Percentiles rank a stretch among this genome's conserved stretches.
Evolutionary conservation across 2,888 invertebrate species (phyloP).

Genomic region (Drosophila subquinaria): DNA sequence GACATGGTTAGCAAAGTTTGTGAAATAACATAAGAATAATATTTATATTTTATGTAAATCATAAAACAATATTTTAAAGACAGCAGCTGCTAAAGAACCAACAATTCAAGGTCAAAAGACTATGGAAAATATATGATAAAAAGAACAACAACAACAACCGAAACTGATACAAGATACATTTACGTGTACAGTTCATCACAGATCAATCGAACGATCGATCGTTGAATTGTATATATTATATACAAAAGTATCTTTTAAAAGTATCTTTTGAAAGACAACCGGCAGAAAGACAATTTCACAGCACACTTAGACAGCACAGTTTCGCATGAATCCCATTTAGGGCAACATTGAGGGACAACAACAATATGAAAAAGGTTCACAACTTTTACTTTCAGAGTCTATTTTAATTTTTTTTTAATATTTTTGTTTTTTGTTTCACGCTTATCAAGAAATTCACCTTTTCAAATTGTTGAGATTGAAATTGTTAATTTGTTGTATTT

Average conservation of each 20-base stretch:
- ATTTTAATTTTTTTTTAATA: constrained; percentile 16
- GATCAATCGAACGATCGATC: constrained; percentile 7
- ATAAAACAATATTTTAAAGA: background rate
- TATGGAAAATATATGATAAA: constrained; percentile 8
- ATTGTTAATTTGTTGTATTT: constrained; percentile 36
- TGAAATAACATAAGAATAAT: background rate
- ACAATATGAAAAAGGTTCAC: constrained; percentile 43
- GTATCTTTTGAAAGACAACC: constrained; percentile 11
- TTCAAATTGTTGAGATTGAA: constrained; percentile 36
- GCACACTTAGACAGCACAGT: constrained; percentile 26
- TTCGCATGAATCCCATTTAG: constrained; percentile 38
- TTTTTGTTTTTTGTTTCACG: constrained; percentile 14
- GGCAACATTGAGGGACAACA: constrained; percentile 58
- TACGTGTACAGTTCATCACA: background rate
- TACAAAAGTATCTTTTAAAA: constrained; percentile 4
- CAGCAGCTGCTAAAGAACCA: constrained; percentile 25
- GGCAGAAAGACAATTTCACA: constrained; percentile 30
- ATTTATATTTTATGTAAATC: background rate
- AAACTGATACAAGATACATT: constrained; percentile 13
- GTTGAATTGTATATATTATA: background rate
- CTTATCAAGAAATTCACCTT: constrained; percentile 62
- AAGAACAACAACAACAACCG: background rate
- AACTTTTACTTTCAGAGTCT: constrained; percentile 63
- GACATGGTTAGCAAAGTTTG: constrained; percentile 5
- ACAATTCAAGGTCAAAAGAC: constrained; percentile 24